Base-by-base conservation (phyloP, 2,888 invertebrate species). In the Philereme transversata region DNA sequence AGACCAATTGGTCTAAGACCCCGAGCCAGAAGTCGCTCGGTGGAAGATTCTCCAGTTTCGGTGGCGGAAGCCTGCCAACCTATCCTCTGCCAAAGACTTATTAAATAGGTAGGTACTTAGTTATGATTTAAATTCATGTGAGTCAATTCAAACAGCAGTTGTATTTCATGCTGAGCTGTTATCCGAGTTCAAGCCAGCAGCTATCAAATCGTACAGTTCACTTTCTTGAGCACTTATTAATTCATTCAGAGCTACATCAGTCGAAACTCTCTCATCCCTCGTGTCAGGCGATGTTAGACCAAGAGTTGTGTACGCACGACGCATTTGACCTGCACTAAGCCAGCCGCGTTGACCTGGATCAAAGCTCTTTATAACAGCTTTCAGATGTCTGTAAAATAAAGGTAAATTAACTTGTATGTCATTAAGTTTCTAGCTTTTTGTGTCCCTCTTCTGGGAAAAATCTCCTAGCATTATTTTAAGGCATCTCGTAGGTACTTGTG, bases 321-420 rank as follows among this genome's bases (percentile, higher is more conserved):
- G 81, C 9, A 86, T 74, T 83, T 92, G 90, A n/a, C 85, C 87
- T 22, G 78, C 67, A 59, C 76, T 85, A 46, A 92, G 62, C 88
- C 89, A 90, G 11, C 91, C 91, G 11, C 89, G 81, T 57, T 84
- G 73, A 11, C 87, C 81, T 1, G 90, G 91, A 68, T 92, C 91
- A 75, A 92, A 91, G 72, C 90, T 92, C 72, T 85, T 88, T 1
- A 92, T 71, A 8, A 89, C 72, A 7, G 88, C 88, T 73, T 86
- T 75, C 48, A 91, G 63, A 63, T 90, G 90, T 49, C 89, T 90
- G 64, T 2, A 22, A 57, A 40, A 40, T 40, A 40, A 40, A 40
- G 22, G 22, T 22, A 22, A 22, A 22, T 22, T 22, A 22, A 22
- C 22, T 22, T 22, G 22, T 22, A 22, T 22, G 22, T 22, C 22